Evolutionary conservation across 2,113 vertebrate species (phyloP), one percentile per base, ranked within the genome.

Genomic region (Xyrauchen texanus): DNA sequence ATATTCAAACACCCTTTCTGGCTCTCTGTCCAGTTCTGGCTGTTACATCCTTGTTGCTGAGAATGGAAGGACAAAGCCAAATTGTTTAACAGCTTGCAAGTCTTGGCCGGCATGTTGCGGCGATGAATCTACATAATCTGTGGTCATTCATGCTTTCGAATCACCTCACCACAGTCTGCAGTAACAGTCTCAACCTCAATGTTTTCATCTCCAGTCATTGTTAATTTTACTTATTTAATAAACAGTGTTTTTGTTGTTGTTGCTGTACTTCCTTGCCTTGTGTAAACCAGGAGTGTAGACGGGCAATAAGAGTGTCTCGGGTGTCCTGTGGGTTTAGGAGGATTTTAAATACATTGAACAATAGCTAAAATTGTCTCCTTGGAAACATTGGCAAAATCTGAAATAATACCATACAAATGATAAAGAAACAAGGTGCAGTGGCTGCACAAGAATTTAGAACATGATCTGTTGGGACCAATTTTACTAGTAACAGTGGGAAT

Each of bases 1-100:
- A 84, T 87, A 84, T 86, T 87, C 84, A 86, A 82, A 83, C 45
- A 34, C 68, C 69, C 69, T 68, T 58, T 77, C 85, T 85, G 81
- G 76, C 82, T 73, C 55, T 13, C 67, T 11, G 81, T 51, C 45
- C 58, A 71, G 74, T 81, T 70, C 76, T 86, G 86, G 85, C 83
- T 78, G 58, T 81, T 57, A 67, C 62, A 58, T 66, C 46, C 51
- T 77, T 67, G 63, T 72, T 68, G 47, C 77, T 68, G 81, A 81
- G 77, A 79, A 71, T 55, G 10, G 49, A n/a, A 82, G 46, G 71
- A 73, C 79, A 76, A 86, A 84, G 81, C 83, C 86, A 86, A 83
- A 83, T 85, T 85, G 83, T 81, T 86, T 77, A 83, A 80, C 86
- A 85, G 83, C 85, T 86, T 86, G 79, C 53, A 55, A 78, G 70